Percentiles rank a stretch among this genome's conserved stretches.
Evolutionary conservation across 2,888 invertebrate species (phyloP).

Genomic region (Callimorpha dominula): DNA sequence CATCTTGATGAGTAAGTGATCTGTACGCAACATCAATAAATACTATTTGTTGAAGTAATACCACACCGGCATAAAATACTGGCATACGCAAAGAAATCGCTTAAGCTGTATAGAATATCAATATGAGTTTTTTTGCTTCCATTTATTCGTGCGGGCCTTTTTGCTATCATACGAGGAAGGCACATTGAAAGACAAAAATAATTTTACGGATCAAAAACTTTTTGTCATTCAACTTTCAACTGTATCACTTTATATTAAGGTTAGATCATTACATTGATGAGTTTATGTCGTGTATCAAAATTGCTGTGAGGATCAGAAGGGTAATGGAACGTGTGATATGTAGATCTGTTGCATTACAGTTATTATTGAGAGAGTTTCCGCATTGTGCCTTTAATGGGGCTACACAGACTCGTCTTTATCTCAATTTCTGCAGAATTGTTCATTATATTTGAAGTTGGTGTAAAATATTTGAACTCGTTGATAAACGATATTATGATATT

Average conservation of each 20-base stretch:
- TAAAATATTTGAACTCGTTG: background rate
- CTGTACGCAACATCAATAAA: slow-evolving; percentile 4
- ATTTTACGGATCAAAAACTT: slow-evolving; percentile 28
- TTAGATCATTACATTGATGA: slow-evolving; percentile 13
- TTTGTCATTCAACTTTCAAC: slow-evolving; percentile 31
- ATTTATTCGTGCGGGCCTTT: slow-evolving; percentile 43
- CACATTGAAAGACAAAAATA: slow-evolving; percentile 36
- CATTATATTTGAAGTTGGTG: slow-evolving; percentile 31
- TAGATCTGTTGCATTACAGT: slow-evolving; percentile 70
- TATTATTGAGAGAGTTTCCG: slow-evolving; percentile 65
- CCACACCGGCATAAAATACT: slow-evolving; percentile 25
- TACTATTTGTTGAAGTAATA: slow-evolving; percentile 5
- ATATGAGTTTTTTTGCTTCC: slow-evolving; percentile 39
- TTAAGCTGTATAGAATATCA: slow-evolving; percentile 51
- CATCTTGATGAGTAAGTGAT: background rate
- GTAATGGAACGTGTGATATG: slow-evolving; percentile 79
- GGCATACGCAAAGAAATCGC: slow-evolving; percentile 35
- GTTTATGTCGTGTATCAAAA: slow-evolving; percentile 24
- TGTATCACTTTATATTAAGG: slow-evolving; percentile 22
- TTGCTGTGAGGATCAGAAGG: slow-evolving; percentile 58
- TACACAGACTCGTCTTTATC: slow-evolving; percentile 63
- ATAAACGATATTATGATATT: background rate
- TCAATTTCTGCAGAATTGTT: slow-evolving; percentile 51
- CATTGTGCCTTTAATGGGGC: slow-evolving; percentile 63
- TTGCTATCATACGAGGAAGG: slow-evolving; percentile 43